Percentiles rank a stretch among this genome's conserved stretches.
phyloP scores from a whole-genome alignment of 2,888 invertebrate genomes.

The Phalangium opilio region DNA sequence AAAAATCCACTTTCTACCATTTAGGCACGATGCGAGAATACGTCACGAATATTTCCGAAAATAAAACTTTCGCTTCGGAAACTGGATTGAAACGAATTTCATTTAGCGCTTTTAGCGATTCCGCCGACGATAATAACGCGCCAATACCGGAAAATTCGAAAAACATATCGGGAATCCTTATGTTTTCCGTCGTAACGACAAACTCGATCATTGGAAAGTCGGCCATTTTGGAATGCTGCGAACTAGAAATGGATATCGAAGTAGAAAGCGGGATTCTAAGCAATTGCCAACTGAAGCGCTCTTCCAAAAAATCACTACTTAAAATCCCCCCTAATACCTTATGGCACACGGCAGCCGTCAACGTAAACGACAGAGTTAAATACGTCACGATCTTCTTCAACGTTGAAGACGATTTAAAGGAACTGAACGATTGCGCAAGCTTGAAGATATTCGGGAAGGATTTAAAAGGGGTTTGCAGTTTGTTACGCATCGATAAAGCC shows the following conservation, averaged over 20 bases:
- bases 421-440: constrained; percentile 1
- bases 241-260: constrained; percentile 25
- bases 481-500: neutral
- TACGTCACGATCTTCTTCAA: constrained; percentile 21
- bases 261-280: constrained; percentile 29
- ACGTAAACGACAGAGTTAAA: constrained; percentile 3
- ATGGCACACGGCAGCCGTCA: constrained; percentile 20
- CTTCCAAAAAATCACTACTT: constrained; percentile 10
- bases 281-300: constrained; percentile 25
- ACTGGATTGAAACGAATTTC: constrained; percentile 6
- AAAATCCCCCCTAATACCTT: constrained; percentile 19
- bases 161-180: neutral
- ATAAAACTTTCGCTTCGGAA: constrained; percentile 9
- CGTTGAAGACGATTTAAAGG: constrained; percentile 20
- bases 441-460: constrained; percentile 11
- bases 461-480: constrained; percentile 4
- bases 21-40: constrained; percentile 32
- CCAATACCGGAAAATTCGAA: neutral
- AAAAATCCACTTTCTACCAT: constrained; percentile 33
- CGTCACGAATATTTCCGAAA: constrained; percentile 17
- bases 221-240: constrained; percentile 30
- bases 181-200: constrained; percentile 24
- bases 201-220: constrained; percentile 20
- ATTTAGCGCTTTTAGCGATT: constrained; percentile 1
- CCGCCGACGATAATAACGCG: neutral